A percentile compares a stretch with the other conserved stretches of the same genome.
Conservation (phyloP, 2,113 vertebrate species). For the Lagopus leucura region DNA sequence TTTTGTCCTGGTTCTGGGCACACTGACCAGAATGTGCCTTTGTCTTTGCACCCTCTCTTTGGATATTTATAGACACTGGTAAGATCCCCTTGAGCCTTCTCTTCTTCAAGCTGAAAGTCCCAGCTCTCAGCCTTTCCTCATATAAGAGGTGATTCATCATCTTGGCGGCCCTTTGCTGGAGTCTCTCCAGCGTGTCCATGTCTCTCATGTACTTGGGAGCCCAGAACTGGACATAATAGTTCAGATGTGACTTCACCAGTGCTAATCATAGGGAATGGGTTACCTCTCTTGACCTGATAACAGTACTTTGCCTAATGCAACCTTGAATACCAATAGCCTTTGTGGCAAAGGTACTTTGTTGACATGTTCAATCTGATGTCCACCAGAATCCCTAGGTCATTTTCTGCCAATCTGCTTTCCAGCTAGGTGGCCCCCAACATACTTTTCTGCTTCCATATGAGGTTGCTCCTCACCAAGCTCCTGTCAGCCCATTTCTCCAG, state of each 20-base stretch:
- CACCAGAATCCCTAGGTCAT: neutral
- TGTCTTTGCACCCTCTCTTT: neutral
- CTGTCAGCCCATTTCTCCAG: neutral
- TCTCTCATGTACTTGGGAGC: neutral
- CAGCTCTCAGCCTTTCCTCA: neutral
- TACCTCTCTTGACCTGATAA: neutral
- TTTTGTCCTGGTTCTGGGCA: too few species aligned
- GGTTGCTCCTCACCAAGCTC: neutral
- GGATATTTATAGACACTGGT: neutral
- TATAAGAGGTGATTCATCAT: neutral
- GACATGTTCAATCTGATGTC: neutral
- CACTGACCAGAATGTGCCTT: neutral
- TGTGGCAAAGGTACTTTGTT: neutral
- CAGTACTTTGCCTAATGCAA: neutral
- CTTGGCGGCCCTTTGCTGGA: neutral
- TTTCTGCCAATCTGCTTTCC: neutral
- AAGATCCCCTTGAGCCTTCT: neutral
- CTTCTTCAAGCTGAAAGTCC: too few species aligned
- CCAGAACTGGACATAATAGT: neutral
- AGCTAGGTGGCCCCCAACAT: neutral
- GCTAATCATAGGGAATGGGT: neutral
- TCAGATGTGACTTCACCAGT: neutral
- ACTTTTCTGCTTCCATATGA: neutral
- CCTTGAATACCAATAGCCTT: neutral
- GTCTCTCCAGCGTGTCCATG: neutral